Evolutionary conservation across 2,113 vertebrate genomes (phyloP).

Genomic region (Nansenia antarctica): DNA sequence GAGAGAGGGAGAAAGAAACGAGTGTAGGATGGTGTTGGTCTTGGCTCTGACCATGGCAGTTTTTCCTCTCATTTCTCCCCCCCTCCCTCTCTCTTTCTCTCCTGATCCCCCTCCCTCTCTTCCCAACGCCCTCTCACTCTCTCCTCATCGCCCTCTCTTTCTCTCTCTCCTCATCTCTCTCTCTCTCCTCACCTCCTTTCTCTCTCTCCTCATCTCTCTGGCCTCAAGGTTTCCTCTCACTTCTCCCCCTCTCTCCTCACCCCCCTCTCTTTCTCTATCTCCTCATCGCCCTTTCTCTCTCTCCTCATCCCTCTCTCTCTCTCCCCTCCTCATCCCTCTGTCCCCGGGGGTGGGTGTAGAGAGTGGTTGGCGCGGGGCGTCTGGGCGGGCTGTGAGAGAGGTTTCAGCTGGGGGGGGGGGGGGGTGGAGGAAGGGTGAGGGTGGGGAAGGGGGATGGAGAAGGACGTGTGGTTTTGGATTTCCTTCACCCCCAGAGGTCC

Average conservation of each 20-base stretch:
- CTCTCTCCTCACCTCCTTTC: constrained; percentile 26
- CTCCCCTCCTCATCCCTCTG: constrained; percentile 26
- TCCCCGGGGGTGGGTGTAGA: constrained; percentile 48
- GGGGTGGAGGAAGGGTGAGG: too few relatives aligned
- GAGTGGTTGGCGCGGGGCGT: constrained; percentile 47
- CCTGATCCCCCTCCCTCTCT: constrained; percentile 55
- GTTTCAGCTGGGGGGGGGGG: constrained; percentile 37
- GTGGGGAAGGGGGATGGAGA: neutral
- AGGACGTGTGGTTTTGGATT: constrained; percentile 68
- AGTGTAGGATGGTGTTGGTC: constrained; percentile 52
- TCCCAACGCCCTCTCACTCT: too few relatives aligned
- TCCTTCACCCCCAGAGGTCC: constrained; percentile 59
- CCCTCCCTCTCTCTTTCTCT: constrained; percentile 35
- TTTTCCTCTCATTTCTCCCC: constrained; percentile 47
- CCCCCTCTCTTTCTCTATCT: neutral
- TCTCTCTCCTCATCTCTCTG: too few relatives aligned
- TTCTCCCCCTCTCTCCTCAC: constrained; percentile 32
- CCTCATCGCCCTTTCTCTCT: too few relatives aligned
- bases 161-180: too few relatives aligned
- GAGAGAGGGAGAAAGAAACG: too few relatives aligned
- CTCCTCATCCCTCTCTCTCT: constrained; percentile 24
- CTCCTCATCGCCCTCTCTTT: constrained; percentile 21
- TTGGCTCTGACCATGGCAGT: constrained; percentile 55
- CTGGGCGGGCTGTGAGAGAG: constrained; percentile 41
- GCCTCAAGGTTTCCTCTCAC: constrained; percentile 47